Base-by-base conservation (phyloP, 92 coral and sea anemone genomes). In the Phenganax stokvisi region DNA sequence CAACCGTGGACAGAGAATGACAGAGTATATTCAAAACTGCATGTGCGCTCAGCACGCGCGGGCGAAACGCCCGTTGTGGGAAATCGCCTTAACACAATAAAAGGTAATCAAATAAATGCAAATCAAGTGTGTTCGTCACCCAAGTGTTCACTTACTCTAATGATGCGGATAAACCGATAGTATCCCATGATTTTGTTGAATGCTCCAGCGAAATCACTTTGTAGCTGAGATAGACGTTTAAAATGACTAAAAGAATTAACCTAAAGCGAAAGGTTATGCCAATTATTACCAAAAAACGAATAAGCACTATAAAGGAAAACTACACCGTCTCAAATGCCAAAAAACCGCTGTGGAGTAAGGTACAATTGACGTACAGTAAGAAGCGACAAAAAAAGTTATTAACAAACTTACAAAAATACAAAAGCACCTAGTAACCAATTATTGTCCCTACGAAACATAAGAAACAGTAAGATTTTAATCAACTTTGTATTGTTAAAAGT, bases 181-280 rank as follows among this genome's bases (percentile, higher is more conserved):
- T 61, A 6, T 79, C 83, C 83, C 83, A 79, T 17, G 83, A 64
- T 31, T 66, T 79, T 47, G 96, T 85, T 6, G 91, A 91, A 30
- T 84, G 87, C 72, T 93, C 98, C 61, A 93, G 86, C 62, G 92
- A 85, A 71, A 91, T 73, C 27, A 93, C 88, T 85, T 94, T 87
- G 87, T 89, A 89, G 63, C 90, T 85, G 13, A 93, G 88, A 70
- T 91, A 88, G 80, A 89, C 51, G 87, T 93, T 93, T 20, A 91
- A 85, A 51, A 87, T 71, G 74, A 93, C 53, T 80, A 93, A 86
- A 9, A 80, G 85, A 25, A 85, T 76, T 47, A 93, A 85, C 70
- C 98, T 93, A 85, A 65, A 81, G 15, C 47, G 31, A 30, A 16
- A 76, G 13, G 81, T 55, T n/a, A 81, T 4, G n/a, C 8, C 20